These are phyloP conservation scores for Urosaurus nigricauda DNA, from an alignment of 2,797 vertebrate genomes.

Conservation along the genomic window DNA sequence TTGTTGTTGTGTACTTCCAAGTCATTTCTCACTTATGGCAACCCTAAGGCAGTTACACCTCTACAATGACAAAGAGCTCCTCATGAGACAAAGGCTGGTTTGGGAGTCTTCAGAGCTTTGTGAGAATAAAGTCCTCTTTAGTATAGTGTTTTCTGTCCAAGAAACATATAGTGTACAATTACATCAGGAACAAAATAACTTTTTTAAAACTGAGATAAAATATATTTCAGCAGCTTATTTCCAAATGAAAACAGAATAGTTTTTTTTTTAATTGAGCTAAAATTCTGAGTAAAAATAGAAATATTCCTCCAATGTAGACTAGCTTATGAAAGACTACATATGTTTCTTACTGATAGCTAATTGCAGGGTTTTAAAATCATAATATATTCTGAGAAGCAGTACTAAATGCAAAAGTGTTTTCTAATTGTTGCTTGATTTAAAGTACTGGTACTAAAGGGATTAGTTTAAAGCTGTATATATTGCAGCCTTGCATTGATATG, in stretches of 20 bases:
- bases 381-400: slow-evolving; percentile 73
- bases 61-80: not conserved
- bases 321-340: slow-evolving; percentile 59
- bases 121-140: not conserved
- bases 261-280: slow-evolving; percentile 30
- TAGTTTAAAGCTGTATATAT: slow-evolving; percentile 77
- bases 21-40: no score
- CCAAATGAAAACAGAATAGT: slow-evolving; percentile 47
- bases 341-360: slow-evolving; percentile 69
- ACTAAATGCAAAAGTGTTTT: slow-evolving; percentile 76
- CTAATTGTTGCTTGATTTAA: slow-evolving; percentile 78
- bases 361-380: slow-evolving; percentile 71
- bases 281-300: slow-evolving; percentile 44
- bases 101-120: not conserved
- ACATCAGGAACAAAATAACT: not conserved
- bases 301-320: slow-evolving; percentile 40
- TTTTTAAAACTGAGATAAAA: not conserved
- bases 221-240: not conserved
- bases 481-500: slow-evolving; percentile 76
- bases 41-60: not conserved
- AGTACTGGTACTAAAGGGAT: slow-evolving; percentile 80
- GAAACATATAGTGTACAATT: not conserved
- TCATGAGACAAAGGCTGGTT: not conserved
- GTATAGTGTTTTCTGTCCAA: not conserved
- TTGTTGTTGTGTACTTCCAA: no score